These are phyloP conservation scores for Strix uralensis DNA, from an alignment of 2,113 vertebrate genomes.

Conservation along the genomic window DNA sequence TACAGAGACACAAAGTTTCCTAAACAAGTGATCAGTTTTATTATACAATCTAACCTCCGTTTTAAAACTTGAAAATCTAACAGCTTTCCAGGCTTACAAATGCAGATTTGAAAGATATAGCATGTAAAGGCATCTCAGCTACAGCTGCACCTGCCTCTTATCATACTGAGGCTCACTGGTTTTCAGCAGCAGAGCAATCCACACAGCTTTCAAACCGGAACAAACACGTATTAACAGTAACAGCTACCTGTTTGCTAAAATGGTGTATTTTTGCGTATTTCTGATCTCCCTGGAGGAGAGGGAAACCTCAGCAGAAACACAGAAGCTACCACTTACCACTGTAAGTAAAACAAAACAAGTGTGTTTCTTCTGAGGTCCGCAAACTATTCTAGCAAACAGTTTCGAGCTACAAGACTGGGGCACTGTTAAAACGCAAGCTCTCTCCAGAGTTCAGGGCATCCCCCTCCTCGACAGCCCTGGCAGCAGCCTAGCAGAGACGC, in stretches of 20 bases:
- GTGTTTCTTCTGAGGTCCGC: not conserved
- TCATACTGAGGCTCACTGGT: rapidly evolving
- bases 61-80: not conserved
- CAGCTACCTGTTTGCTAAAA: not conserved
- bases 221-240: not conserved
- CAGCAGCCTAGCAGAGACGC: not conserved
- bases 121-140: not conserved
- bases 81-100: not conserved
- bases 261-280: rapidly evolving
- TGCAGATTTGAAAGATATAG: not conserved
- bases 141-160: not conserved
- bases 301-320: not conserved
- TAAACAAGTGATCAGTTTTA: slow-evolving; percentile 29
- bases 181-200: not conserved
- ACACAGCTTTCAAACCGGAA: not conserved
- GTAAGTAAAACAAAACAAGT: not conserved
- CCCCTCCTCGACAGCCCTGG: rapidly evolving
- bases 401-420: not conserved
- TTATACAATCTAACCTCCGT: not conserved
- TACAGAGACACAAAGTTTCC: slow-evolving; percentile 25
- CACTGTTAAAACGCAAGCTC: not conserved
- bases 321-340: not conserved
- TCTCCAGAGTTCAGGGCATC: not conserved
- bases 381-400: not conserved
- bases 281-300: not conserved